Conservation (phyloP, 2,888 invertebrate species). For the Thecophora atra region DNA sequence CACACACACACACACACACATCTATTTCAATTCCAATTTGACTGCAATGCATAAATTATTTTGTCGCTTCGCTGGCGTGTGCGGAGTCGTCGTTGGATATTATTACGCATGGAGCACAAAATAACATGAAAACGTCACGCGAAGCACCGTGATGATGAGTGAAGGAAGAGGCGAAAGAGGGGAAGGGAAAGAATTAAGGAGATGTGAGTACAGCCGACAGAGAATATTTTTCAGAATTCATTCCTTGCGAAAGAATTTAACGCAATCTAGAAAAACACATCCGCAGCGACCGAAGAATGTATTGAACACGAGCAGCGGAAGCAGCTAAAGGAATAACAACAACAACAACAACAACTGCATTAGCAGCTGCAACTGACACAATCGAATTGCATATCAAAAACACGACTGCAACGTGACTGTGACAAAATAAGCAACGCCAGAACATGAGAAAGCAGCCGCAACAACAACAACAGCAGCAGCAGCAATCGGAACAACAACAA, state of each 20-base stretch:
- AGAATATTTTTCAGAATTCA: neutral
- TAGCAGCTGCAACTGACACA: neutral
- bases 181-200: too few relatives aligned
- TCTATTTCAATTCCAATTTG: neutral
- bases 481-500: neutral
- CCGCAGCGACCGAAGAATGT: neutral
- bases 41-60: neutral
- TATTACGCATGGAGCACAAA: neutral
- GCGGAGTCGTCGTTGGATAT: neutral
- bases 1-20: too few relatives aligned
- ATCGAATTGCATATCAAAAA: neutral
- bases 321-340: neutral
- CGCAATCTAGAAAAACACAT: neutral
- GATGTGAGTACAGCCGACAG: neutral
- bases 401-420: conserved; percentile 1
- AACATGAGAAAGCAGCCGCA: neutral
- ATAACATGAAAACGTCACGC: neutral
- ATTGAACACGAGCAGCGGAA: neutral
- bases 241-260: neutral
- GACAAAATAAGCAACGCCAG: neutral
- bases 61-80: neutral
- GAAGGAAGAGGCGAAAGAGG: neutral
- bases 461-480: neutral
- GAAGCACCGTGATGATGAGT: neutral
- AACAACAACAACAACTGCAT: neutral